A percentile compares a stretch with the other conserved stretches of the same genome.
phyloP scores from a whole-genome alignment of 2,888 invertebrate species.

The Synergus itoensis region DNA sequence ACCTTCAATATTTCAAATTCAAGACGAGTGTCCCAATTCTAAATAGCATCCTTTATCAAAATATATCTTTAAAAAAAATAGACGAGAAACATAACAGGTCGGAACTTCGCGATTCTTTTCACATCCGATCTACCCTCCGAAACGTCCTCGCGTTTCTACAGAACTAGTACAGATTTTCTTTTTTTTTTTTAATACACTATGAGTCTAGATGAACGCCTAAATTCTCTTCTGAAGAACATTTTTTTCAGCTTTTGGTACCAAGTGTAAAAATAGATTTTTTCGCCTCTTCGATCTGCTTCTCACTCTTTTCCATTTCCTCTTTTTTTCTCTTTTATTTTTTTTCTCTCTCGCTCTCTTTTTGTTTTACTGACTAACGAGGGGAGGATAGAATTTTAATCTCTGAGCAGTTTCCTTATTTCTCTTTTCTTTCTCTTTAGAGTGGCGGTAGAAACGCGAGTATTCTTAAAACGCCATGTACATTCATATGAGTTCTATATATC shows the following conservation, averaged over 20 bases:
- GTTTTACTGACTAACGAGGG: constrained; percentile 51
- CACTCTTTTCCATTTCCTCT: constrained; percentile 48
- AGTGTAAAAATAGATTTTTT: constrained; percentile 71
- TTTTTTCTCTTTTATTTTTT: constrained; percentile 46
- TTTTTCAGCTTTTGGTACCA: constrained; percentile 60
- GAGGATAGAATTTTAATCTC: constrained; percentile 51
- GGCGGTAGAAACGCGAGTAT: constrained; percentile 61
- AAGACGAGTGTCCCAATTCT: not conserved
- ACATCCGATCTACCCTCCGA: constrained; percentile 17
- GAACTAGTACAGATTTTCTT: constrained; percentile 52
- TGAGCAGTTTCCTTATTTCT: constrained; percentile 51
- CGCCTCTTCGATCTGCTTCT: constrained; percentile 58
- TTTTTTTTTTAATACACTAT: constrained; percentile 49
- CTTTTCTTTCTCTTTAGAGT: constrained; percentile 47
- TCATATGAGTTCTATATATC: constrained; percentile 41
- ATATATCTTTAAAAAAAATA: constrained; percentile 11
- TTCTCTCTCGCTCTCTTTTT: constrained; percentile 48
- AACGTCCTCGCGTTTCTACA: constrained; percentile 66
- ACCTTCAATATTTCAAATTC: constrained; percentile 14
- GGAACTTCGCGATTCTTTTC: constrained; percentile 6
- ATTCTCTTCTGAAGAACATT: constrained; percentile 56
- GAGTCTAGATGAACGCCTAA: constrained; percentile 59
- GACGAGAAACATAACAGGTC: constrained; percentile 1
- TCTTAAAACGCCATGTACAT: constrained; percentile 44
- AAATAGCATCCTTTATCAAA: constrained; percentile 6